Percentiles rank a stretch among this genome's conserved stretches.
These are phyloP conservation scores for Dendrocincla tyrannina DNA, from an alignment of 2,797 vertebrate species.

Conservation along the genomic window DNA sequence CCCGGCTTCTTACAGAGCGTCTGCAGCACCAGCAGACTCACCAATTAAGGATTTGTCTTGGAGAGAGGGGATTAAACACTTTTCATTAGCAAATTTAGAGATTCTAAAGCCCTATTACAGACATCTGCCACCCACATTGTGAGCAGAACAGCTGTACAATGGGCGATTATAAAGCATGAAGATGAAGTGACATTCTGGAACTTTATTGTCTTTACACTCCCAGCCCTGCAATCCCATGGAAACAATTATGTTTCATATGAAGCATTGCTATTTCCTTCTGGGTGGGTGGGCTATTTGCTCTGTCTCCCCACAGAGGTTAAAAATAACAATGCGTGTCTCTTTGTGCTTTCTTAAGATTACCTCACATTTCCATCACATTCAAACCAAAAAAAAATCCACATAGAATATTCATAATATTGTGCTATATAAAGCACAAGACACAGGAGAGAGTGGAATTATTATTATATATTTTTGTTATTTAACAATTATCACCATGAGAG, in stretches of 20 bases:
- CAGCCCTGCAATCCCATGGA: slow-evolving; percentile 27
- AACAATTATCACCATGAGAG: neutral
- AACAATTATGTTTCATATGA: slow-evolving; percentile 55
- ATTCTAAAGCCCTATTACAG: slow-evolving; percentile 30
- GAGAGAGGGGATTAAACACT: slow-evolving; percentile 25
- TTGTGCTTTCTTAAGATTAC: neutral
- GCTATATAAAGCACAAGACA: neutral
- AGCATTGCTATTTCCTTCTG: slow-evolving; percentile 23
- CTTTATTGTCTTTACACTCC: slow-evolving; percentile 28
- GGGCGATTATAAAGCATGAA: neutral
- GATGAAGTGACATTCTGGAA: slow-evolving; percentile 14
- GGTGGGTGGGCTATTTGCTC: neutral
- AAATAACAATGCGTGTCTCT: neutral
- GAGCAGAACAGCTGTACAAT: slow-evolving; percentile 15
- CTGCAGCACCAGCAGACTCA: neutral
- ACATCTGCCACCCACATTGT: slow-evolving; percentile 18
- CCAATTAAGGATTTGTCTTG: neutral
- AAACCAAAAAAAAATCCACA: neutral
- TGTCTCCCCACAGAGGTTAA: neutral
- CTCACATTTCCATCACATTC: neutral
- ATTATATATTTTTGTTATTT: neutral
- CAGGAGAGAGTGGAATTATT: neutral
- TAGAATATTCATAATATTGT: slow-evolving; percentile 10
- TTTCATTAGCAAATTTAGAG: slow-evolving; percentile 52
- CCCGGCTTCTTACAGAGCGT: neutral